Evolutionary conservation across 2,888 invertebrate genomes (phyloP).

Genomic region (Acanthosepion pharaonis): DNA sequence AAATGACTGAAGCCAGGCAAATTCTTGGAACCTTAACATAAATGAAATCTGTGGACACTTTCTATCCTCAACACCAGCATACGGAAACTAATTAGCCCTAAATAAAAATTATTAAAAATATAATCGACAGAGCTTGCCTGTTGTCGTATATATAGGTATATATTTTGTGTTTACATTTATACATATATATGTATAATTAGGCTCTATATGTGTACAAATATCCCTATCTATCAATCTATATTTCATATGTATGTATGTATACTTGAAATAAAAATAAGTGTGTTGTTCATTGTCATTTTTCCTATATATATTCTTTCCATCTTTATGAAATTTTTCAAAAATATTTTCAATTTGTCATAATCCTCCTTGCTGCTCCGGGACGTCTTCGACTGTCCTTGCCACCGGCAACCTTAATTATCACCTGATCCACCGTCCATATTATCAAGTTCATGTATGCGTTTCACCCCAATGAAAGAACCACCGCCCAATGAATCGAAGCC

Average conservation of each 20-base stretch:
- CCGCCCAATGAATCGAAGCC: not conserved
- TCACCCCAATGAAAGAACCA: not conserved
- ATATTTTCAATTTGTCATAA: constrained; percentile 7
- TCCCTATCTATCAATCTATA: not conserved
- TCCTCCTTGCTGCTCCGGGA: not conserved
- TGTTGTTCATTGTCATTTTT: not conserved
- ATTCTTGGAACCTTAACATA: no score
- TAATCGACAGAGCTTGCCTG: no score
- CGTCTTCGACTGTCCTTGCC: not conserved
- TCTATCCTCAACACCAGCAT: no score
- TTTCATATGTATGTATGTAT: not conserved
- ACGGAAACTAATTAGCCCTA: no score
- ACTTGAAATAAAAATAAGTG: not conserved
- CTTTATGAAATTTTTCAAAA: not conserved
- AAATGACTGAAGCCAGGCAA: no score
- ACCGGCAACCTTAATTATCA: not conserved
- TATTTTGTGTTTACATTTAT: no score
- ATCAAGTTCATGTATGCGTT: not conserved
- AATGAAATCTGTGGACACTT: no score
- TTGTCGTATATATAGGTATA: no score
- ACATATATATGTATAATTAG: no score
- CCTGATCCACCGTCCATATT: not conserved
- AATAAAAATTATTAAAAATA: no score
- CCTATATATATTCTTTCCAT: not conserved
- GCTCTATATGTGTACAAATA: no score